These are phyloP conservation scores for Chunga burmeisteri DNA, from an alignment of 2,113 vertebrate species.

Conservation along the genomic window DNA sequence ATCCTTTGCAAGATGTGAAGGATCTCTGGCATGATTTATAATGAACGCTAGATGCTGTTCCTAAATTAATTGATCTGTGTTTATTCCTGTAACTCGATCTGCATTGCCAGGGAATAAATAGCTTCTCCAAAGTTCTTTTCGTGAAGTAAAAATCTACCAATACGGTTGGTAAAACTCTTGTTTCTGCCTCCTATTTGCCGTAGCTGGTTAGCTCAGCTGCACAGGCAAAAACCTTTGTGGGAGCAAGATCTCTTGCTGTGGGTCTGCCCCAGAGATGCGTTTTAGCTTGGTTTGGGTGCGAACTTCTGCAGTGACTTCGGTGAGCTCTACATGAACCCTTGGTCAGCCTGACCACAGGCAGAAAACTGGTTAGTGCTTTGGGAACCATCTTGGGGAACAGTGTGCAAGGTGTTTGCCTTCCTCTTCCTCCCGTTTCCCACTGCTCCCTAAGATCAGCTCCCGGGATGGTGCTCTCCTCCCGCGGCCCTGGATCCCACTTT, in stretches of 20 bases:
- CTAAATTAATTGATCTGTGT: slow-evolving; percentile 43
- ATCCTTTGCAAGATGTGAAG: background rate
- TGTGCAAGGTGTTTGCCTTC: fast-evolving
- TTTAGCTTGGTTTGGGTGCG: background rate
- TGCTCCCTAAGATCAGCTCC: fast-evolving
- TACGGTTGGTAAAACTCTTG: background rate
- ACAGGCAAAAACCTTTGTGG: background rate
- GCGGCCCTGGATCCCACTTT: fast-evolving
- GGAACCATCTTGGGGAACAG: background rate
- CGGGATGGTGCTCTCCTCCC: background rate
- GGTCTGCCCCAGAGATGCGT: background rate
- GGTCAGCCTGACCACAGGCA: background rate
- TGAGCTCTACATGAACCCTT: background rate
- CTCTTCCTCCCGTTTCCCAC: fast-evolving
- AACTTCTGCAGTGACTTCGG: background rate
- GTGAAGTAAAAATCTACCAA: background rate
- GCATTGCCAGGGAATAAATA: background rate
- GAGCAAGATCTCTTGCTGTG: fast-evolving
- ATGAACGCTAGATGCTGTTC: background rate
- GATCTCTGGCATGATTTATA: background rate
- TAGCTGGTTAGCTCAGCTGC: background rate
- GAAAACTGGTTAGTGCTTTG: background rate
- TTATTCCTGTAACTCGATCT: slow-evolving; percentile 6
- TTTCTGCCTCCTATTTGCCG: background rate
- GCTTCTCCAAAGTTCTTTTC: slow-evolving; percentile 23